Evolutionary conservation across 2,797 vertebrate species (phyloP).

Genomic region (Aldrovandia affinis): DNA sequence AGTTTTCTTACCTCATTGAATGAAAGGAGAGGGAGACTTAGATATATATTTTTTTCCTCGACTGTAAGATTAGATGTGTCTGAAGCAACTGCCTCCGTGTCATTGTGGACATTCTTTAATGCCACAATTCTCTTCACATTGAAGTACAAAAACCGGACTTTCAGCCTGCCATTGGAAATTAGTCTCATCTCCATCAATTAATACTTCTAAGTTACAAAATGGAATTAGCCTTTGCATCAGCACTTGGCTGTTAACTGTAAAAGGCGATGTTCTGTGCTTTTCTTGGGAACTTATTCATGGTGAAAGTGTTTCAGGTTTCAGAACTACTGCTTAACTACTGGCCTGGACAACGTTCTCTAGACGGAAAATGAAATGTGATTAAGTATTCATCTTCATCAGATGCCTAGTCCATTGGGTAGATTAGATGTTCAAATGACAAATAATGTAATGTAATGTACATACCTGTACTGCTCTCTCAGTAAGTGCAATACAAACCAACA

Average conservation of each 20-base stretch:
- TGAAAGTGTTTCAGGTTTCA: not conserved
- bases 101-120: not conserved
- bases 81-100: not conserved
- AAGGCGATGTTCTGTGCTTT: not conserved
- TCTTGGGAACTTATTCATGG: not conserved
- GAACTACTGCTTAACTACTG: not conserved
- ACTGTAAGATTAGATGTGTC: not conserved
- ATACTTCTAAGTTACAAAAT: slow-evolving; percentile 2
- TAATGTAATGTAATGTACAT: no score
- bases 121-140: not conserved
- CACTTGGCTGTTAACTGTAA: not conserved
- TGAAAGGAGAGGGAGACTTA: not conserved
- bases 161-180: not conserved
- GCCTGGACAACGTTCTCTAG: not conserved
- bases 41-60: not conserved
- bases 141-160: not conserved
- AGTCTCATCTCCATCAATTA: slow-evolving; percentile 18
- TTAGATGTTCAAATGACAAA: not conserved
- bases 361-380: not conserved
- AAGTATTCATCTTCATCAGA: not conserved
- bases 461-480: not conserved
- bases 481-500: not conserved
- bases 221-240: slow-evolving; percentile 6
- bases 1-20: not conserved
- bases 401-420: not conserved